Evolutionary conservation across 1,140 invertebrate genomes (phyloP), one percentile per base, ranked within the genome.

Genomic region (Chrysopa pallens): DNA sequence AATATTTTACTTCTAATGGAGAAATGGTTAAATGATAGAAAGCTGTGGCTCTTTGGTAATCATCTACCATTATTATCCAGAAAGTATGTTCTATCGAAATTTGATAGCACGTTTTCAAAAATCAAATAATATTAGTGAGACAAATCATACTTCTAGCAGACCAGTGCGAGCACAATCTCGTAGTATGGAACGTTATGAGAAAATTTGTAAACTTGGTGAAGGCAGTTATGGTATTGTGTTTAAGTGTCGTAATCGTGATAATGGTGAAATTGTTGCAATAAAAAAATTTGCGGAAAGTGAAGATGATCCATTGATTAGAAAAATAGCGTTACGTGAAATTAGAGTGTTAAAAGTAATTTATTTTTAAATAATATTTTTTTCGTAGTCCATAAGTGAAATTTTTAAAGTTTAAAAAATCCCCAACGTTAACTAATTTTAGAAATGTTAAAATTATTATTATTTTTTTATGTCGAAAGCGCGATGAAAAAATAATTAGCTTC

Each of bases 231-330:
- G 95, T 7, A 78, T 97, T 43, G 95, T 98, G 38, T 98, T 96
- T 72, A 97, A 98, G 63, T 98, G 95, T 64, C 78, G 91, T 37
- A 94, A 97, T 65, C 71, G 87, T 50, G 93, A 98, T 52, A 97
- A 86, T 2, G 89, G 91, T 6, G 83, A 92, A 53, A 69, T 97
- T 36, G 95, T 99, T 9, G 95, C 95, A 8, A 95, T 98, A 14
- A 99, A 99, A 66, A 94, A 97, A 61, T 98, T 98, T 62, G 84
- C 96, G 8, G 94, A 99, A 63, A 94, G 92, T 9, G 95, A 98
- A 64, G 94, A 98, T 53, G 95, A 98, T 68, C 93, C 94, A 1
- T 74, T 95, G 0, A 98, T 99, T 49, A 76, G 92, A 46, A 98
- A 98, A 66, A 99, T 98, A 46, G 95, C 95, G 1, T 73, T 98